Evolutionary conservation across 2,797 vertebrate genomes (phyloP).

Genomic region (Pampus argenteus): DNA sequence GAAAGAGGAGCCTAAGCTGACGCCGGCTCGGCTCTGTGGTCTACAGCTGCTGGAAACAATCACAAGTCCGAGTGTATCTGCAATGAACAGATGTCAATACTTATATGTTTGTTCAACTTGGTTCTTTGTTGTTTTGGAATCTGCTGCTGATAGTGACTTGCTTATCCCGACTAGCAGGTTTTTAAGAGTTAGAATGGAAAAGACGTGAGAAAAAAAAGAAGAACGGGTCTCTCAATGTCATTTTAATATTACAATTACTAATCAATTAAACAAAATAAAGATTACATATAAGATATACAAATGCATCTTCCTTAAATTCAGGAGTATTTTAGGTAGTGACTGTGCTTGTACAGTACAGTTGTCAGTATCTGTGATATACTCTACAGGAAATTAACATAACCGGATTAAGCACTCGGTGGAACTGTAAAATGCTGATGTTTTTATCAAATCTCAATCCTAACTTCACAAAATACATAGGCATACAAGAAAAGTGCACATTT

Average conservation of each 20-base stretch:
- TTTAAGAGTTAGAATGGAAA: slow-evolving; percentile 1
- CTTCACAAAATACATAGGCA: background rate
- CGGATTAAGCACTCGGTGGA: slow-evolving; percentile 4
- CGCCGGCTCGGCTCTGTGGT: slow-evolving; percentile 65
- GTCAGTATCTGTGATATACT: background rate
- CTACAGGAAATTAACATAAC: slow-evolving; percentile 20
- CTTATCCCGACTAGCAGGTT: slow-evolving; percentile 31
- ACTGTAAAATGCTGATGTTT: background rate
- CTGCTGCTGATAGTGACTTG: slow-evolving; percentile 20
- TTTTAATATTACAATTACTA: too few species aligned
- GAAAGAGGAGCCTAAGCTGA: slow-evolving; percentile 55
- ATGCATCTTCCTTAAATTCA: slow-evolving; percentile 1
- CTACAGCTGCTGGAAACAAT: slow-evolving; percentile 77
- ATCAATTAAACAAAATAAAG: too few species aligned
- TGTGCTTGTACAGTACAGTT: background rate
- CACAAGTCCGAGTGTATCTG: slow-evolving; percentile 53
- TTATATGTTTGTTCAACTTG: slow-evolving; percentile 39
- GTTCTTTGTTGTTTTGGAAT: slow-evolving; percentile 40
- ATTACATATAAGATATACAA: too few species aligned
- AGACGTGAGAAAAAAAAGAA: background rate
- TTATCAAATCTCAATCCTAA: background rate
- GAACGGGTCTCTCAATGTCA: too few species aligned
- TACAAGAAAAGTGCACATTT: background rate
- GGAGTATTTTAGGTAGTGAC: slow-evolving; percentile 13
- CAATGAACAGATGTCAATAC: slow-evolving; percentile 70